phyloP scores from a whole-genome alignment of 2,113 vertebrate species.

The Lathamus discolor region DNA sequence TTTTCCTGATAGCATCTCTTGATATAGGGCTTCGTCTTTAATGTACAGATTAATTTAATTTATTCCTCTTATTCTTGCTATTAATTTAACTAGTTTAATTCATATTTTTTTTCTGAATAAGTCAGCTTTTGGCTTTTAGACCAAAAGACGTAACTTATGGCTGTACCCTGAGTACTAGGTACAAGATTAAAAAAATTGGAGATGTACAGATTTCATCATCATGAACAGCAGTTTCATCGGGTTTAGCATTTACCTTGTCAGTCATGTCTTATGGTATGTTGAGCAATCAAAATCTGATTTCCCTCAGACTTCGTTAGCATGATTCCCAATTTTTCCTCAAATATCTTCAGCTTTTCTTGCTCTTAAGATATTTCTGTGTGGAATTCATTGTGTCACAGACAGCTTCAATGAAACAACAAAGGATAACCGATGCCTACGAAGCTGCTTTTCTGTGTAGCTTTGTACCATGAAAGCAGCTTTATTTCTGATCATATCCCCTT shows the following conservation, averaged over 20 bases:
- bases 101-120: not conserved
- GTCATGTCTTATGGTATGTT: rapidly evolving
- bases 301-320: not conserved
- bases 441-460: not conserved
- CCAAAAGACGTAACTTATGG: not conserved
- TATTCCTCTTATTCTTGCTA: not conserved
- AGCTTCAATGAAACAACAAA: not conserved
- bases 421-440: not conserved
- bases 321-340: not conserved
- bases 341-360: not conserved
- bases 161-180: not conserved
- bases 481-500: not conserved
- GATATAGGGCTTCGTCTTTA: not conserved
- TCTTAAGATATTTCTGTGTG: not conserved
- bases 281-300: not conserved
- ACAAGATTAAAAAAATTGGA: not conserved
- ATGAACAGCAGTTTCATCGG: not conserved
- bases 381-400: not conserved
- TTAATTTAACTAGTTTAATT: not conserved
- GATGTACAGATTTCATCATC: not conserved
- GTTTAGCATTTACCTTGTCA: not conserved
- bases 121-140: not conserved
- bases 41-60: not conserved
- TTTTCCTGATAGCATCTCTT: not conserved
- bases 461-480: not conserved